Conservation (phyloP, 1,140 invertebrate species). For the Bathynomus jamesi region DNA sequence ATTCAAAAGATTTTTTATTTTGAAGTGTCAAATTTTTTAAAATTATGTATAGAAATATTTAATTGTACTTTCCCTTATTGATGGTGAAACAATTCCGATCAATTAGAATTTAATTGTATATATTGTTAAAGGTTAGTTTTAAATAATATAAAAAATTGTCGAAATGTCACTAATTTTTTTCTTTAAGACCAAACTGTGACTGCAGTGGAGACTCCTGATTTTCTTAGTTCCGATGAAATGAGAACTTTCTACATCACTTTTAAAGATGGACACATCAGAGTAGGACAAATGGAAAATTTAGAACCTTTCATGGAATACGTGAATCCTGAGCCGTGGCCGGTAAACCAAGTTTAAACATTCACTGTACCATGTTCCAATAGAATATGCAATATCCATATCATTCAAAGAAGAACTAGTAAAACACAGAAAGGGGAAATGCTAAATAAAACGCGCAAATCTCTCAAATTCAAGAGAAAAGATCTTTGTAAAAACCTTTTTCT, state of each 20-base stretch:
- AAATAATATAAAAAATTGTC: neutral
- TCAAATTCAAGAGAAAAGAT: neutral
- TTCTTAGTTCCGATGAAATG: slow-evolving; percentile 20
- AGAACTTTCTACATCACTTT: slow-evolving; percentile 24
- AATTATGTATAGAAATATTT: neutral
- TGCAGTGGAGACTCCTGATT: slow-evolving; percentile 26
- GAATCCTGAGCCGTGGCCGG: slow-evolving; percentile 34
- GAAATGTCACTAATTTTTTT: neutral
- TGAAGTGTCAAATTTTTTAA: neutral
- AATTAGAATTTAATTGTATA: neutral
- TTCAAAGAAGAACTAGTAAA: neutral
- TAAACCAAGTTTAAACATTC: neutral
- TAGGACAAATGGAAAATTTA: slow-evolving; percentile 19
- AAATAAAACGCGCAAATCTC: neutral
- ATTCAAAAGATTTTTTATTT: neutral
- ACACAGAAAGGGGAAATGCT: neutral
- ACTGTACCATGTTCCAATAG: too few species aligned
- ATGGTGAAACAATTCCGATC: neutral
- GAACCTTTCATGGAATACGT: slow-evolving; percentile 35
- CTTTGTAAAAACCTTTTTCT: neutral
- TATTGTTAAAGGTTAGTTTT: neutral
- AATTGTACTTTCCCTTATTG: neutral
- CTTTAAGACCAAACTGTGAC: slow-evolving; percentile 23
- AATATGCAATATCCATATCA: neutral
- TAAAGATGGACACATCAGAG: slow-evolving; percentile 23